Conservation (phyloP, 2,797 vertebrate genomes). For the Argyrosomus regius region DNA sequence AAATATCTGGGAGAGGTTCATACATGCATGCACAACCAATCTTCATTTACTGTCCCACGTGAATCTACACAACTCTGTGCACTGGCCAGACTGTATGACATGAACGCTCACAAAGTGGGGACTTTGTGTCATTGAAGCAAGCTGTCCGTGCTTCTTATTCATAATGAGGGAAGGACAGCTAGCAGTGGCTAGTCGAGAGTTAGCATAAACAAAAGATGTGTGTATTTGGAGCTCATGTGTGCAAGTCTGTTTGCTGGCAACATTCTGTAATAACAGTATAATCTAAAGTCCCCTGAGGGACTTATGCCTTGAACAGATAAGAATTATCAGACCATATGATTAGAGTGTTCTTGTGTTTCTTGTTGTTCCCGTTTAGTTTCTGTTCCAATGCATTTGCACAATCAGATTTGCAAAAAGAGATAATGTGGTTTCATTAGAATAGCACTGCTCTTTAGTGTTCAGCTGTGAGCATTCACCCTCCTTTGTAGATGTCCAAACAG, state of each 20-base stretch:
- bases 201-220: not conserved
- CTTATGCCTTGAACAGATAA: not conserved
- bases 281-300: not conserved
- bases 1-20: conserved; percentile 61
- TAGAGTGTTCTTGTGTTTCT: not conserved
- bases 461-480: not conserved
- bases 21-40: conserved; percentile 60
- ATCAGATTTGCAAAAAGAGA: not conserved
- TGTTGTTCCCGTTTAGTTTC: not conserved
- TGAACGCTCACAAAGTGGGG: conserved; percentile 27
- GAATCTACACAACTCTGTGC: conserved; percentile 17
- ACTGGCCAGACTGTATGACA: conserved; percentile 18
- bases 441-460: not conserved
- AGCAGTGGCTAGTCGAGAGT: not conserved
- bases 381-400: not conserved
- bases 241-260: not conserved
- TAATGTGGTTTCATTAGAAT: not conserved
- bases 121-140: conserved; percentile 33
- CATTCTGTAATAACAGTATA: not conserved
- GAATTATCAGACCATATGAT: not conserved
- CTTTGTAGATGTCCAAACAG: conserved; percentile 8
- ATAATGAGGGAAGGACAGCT: not conserved
- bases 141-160: not conserved
- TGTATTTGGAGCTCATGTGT: too few species aligned
- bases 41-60: conserved; percentile 52